Evolutionary conservation across 2,113 vertebrate genomes (phyloP).

Genomic region (Scophthalmus maximus): DNA sequence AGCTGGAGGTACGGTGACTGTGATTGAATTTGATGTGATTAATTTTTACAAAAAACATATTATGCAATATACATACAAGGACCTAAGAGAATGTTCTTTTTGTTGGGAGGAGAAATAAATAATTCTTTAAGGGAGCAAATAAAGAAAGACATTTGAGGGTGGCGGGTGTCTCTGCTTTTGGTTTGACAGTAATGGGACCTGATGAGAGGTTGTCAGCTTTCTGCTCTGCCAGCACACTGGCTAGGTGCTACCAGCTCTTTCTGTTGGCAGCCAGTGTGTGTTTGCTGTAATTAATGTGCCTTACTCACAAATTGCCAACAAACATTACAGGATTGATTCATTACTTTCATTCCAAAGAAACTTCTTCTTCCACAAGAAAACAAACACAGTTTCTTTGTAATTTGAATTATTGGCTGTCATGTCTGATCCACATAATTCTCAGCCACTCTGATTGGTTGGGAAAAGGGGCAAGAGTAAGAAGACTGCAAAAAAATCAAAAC

Average conservation of each 20-base stretch:
- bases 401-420: slow-evolving; percentile 50
- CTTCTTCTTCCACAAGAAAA: slow-evolving; percentile 37
- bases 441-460: slow-evolving; percentile 24
- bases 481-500: too few species aligned
- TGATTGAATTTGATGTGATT: neutral
- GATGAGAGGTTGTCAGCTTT: slow-evolving; percentile 58
- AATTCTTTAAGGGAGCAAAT: slow-evolving; percentile 1
- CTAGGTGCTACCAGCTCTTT: slow-evolving; percentile 57
- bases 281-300: slow-evolving; percentile 68
- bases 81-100: neutral
- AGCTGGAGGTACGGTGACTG: neutral
- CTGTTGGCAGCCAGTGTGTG: slow-evolving; percentile 60
- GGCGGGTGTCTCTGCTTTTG: slow-evolving; percentile 19
- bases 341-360: slow-evolving; percentile 54
- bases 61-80: neutral
- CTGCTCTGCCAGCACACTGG: slow-evolving; percentile 54
- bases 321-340: slow-evolving; percentile 66
- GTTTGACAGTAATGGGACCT: slow-evolving; percentile 65
- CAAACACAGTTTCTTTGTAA: slow-evolving; percentile 33
- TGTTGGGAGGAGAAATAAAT: slow-evolving; percentile 11
- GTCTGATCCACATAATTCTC: slow-evolving; percentile 43
- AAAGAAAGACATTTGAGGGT: slow-evolving; percentile 17
- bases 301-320: slow-evolving; percentile 58
- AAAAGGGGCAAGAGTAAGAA: slow-evolving; percentile 18
- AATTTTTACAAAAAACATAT: neutral